Evolutionary conservation across 2,888 invertebrate genomes (phyloP).

Genomic region (Hoplodrina blanda): DNA sequence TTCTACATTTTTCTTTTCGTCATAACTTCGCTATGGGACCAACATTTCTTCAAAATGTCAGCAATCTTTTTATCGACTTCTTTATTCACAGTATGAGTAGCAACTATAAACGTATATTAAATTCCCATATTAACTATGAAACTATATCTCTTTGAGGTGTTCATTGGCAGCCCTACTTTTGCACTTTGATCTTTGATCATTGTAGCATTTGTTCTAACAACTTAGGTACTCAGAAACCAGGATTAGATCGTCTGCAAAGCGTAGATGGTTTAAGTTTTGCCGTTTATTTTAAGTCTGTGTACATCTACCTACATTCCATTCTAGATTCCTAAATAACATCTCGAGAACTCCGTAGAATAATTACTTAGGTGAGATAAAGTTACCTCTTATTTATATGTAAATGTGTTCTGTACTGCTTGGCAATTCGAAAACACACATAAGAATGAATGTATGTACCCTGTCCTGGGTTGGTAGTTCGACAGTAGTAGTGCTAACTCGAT

Average conservation of each 20-base stretch:
- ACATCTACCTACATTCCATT: not conserved
- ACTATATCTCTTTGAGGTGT: too few relatives aligned
- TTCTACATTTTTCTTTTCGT: too few relatives aligned
- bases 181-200: not conserved
- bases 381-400: constrained; percentile 52
- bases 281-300: not conserved
- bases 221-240: not conserved
- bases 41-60: too few relatives aligned
- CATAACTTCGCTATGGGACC: too few relatives aligned
- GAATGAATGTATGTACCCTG: constrained; percentile 27
- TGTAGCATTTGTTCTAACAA: not conserved
- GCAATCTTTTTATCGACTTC: too few relatives aligned
- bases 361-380: not conserved
- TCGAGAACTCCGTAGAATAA: not conserved
- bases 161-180: not conserved
- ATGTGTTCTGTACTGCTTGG: constrained; percentile 24
- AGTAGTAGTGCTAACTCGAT: constrained; percentile 58
- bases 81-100: too few relatives aligned
- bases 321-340: not conserved
- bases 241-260: not conserved
- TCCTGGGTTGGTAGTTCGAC: constrained; percentile 32
- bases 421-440: constrained; percentile 26
- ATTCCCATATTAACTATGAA: too few relatives aligned
- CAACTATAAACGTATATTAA: too few relatives aligned
- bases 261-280: not conserved